Percentiles rank a stretch among this genome's conserved stretches.
Evolutionary conservation across 2,797 vertebrate species (phyloP).

Genomic region (Sebastes hubbsi): DNA sequence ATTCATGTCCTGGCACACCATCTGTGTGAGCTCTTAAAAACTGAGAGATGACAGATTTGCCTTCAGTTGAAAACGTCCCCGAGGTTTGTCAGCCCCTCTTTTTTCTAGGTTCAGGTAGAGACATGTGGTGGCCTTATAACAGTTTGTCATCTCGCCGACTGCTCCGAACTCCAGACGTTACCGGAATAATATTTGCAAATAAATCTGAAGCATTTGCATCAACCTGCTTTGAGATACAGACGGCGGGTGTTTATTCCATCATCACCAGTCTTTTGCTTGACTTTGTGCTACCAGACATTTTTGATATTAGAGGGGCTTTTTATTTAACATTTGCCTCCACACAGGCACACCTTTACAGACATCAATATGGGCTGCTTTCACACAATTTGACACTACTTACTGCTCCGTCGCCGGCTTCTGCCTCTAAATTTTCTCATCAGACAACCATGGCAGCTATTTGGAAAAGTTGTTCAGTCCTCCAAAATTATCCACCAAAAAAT

Average conservation of each 20-base stretch:
- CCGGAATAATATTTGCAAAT: constrained; percentile 38
- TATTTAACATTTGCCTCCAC: neutral
- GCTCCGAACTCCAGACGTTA: constrained; percentile 1
- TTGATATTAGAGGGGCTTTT: neutral
- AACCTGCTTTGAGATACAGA: neutral
- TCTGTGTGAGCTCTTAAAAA: constrained; percentile 56
- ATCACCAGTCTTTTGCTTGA: neutral
- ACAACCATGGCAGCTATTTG: neutral
- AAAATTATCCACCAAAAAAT: neutral
- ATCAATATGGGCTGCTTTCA: neutral
- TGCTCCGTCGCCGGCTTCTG: neutral
- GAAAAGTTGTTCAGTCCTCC: neutral
- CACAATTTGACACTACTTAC: neutral
- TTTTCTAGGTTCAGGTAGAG: constrained; percentile 24
- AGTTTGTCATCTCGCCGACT: constrained; percentile 19
- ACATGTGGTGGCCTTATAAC: constrained; percentile 12
- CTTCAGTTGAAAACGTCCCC: constrained; percentile 11
- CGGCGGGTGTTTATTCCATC: constrained; percentile 27
- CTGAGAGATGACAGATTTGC: constrained; percentile 50
- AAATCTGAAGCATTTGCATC: constrained; percentile 21
- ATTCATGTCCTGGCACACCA: constrained; percentile 45
- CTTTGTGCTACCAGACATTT: neutral
- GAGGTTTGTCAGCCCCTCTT: constrained; percentile 9
- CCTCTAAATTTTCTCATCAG: neutral
- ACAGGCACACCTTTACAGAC: neutral